Evolutionary conservation across 64 coral and sea anemone genomes (phyloP).

Genomic region (Exaiptasia diaphana): DNA sequence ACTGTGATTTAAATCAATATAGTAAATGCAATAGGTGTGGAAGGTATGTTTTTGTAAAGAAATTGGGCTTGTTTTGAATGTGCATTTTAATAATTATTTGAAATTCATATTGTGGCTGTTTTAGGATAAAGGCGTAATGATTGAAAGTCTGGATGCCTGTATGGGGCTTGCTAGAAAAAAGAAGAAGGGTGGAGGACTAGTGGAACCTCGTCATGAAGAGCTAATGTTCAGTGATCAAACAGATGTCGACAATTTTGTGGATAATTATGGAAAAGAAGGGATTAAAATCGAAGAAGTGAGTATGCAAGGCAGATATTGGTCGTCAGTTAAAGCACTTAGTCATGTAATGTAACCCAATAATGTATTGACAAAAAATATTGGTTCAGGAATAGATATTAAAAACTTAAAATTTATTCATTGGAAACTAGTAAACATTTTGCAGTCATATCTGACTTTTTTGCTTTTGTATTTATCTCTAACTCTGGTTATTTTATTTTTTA

Average conservation of each 20-base stretch:
- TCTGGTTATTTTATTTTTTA: neutral
- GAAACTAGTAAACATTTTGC: no score
- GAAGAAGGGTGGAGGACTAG: neutral
- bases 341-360: no score
- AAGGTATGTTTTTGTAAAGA: no score
- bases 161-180: constrained; percentile 38
- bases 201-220: constrained; percentile 7
- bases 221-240: constrained; percentile 51
- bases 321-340: neutral
- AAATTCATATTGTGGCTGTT: neutral
- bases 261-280: constrained; percentile 44
- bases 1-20: no score
- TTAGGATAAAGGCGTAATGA: constrained; percentile 45
- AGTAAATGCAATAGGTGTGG: no score
- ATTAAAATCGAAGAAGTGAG: neutral
- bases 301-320: neutral
- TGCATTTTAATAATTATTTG: neutral
- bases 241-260: constrained; percentile 78
- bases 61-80: neutral
- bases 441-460: no score
- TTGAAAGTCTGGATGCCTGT: constrained; percentile 62
- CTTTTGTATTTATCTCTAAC: neutral
- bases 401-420: no score
- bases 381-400: no score
- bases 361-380: no score